Evolutionary conservation across 2,888 invertebrate species (phyloP).

Genomic region (Eugnorisma glareosa): DNA sequence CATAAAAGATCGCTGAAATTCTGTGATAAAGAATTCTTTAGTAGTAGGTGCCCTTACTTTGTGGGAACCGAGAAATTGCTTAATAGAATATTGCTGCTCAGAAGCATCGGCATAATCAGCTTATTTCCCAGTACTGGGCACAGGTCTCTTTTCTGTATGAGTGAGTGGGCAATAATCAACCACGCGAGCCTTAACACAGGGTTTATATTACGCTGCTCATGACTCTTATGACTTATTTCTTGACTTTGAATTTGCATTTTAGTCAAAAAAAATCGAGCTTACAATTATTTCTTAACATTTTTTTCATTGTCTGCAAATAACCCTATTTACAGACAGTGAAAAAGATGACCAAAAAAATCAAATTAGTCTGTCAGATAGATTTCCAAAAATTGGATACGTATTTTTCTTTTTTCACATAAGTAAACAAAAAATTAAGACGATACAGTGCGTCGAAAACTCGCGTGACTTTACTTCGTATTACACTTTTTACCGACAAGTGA

Average conservation of each 20-base stretch:
- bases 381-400: no score
- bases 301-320: background rate
- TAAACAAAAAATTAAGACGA: no score
- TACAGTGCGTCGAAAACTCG: no score
- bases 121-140: background rate
- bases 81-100: background rate
- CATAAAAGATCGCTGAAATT: conserved; percentile 21
- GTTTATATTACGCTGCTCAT: background rate
- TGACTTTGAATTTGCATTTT: background rate
- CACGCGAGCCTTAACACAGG: background rate
- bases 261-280: background rate
- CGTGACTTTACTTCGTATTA: no score
- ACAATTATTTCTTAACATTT: background rate
- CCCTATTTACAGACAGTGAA: no score
- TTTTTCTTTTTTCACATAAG: no score
- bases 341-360: no score
- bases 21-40: conserved; percentile 11
- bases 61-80: background rate
- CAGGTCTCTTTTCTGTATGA: background rate
- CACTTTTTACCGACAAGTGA: no score
- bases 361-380: no score
- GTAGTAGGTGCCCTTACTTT: background rate
- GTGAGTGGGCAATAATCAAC: background rate
- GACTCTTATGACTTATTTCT: background rate
- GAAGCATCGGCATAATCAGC: background rate